Conservation (phyloP, 2,888 invertebrate genomes). For the Oxystoma pomonae region DNA sequence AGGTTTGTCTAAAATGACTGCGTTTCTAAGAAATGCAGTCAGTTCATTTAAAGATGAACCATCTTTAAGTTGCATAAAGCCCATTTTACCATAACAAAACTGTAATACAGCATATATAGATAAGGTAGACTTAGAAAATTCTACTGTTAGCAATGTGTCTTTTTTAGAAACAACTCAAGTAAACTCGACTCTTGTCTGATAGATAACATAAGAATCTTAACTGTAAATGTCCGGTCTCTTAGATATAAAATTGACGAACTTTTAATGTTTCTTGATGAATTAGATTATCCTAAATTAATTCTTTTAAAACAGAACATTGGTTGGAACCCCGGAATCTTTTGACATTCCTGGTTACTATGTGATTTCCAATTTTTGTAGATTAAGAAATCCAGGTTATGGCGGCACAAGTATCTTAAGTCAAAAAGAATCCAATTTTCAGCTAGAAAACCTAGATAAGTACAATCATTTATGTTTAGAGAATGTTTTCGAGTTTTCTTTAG, state of each 20-base stretch:
- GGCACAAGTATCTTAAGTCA: background rate
- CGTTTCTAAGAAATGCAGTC: background rate
- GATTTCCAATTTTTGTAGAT: background rate
- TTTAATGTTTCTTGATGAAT: background rate
- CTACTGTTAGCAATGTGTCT: background rate
- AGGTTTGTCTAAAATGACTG: background rate
- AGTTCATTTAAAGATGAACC: background rate
- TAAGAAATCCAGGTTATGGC: background rate
- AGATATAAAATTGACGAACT: background rate
- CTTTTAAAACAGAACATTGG: background rate
- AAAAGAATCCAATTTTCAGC: background rate
- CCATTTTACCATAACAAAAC: background rate
- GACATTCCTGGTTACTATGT: background rate
- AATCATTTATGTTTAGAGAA: no score
- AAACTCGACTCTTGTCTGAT: background rate
- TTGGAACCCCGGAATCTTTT: background rate
- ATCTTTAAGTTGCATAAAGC: background rate
- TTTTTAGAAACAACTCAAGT: background rate
- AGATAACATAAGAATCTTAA: background rate
- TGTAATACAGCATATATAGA: background rate
- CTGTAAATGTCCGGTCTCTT: background rate
- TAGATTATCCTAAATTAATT: background rate
- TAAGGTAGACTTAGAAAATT: background rate
- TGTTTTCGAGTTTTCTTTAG: no score
- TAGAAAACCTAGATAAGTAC: background rate